Percentiles rank a stretch among this genome's conserved stretches.
Conservation (phyloP, 2,888 invertebrate species). For the Nemotelus pantherinus region DNA sequence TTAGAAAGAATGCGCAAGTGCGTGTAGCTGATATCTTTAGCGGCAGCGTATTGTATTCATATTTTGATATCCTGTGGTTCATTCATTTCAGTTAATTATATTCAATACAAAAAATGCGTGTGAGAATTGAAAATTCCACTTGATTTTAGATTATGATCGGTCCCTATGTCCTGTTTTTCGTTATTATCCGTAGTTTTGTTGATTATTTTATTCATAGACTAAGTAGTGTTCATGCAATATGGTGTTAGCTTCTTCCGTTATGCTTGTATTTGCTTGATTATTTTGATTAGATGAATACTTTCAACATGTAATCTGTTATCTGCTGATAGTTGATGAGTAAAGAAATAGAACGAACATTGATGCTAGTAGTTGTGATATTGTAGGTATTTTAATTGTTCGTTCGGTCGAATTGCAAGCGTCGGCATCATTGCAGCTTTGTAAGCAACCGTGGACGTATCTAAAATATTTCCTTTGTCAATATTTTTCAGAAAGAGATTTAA, state of each 20-base stretch:
- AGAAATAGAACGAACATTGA: conserved; percentile 11
- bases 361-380: conserved; percentile 15
- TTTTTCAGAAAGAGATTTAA: no score
- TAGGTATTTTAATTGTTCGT: conserved; percentile 37
- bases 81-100: no score
- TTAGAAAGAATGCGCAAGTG: not conserved
- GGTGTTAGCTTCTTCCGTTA: no score
- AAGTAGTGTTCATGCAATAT: no score
- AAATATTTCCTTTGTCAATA: conserved; percentile 51
- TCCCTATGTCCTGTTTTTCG: conserved; percentile 32
- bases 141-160: conserved; percentile 4
- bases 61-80: conserved; percentile 2
- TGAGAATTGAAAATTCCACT: conserved; percentile 26
- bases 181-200: not conserved
- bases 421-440: conserved; percentile 93
- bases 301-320: conserved; percentile 46
- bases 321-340: conserved; percentile 18
- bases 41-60: not conserved
- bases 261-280: not conserved
- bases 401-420: conserved; percentile 82
- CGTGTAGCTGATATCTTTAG: not conserved
- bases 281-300: not conserved
- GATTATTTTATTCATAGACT: no score
- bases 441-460: conserved; percentile 90
- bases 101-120: not conserved